Base-by-base conservation (phyloP, 2,113 vertebrate genomes). In the Columbina picui region DNA sequence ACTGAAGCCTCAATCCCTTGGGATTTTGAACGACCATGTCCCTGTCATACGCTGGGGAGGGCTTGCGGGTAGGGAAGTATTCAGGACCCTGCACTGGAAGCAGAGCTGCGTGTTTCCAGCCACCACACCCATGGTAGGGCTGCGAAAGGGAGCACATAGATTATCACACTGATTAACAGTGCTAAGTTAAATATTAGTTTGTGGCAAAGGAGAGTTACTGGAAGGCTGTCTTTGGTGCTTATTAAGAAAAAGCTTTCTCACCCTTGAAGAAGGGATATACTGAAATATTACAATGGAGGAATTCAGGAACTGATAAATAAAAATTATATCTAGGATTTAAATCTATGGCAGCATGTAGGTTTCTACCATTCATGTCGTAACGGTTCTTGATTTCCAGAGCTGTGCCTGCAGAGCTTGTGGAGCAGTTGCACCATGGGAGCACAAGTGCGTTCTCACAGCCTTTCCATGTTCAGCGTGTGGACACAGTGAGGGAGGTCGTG, bases 391-490 rank as follows among this genome's bases (percentile, higher is more conserved):
- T 56, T 84, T 59, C 18, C 65, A 55, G 70, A 45, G 26, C 18
- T 70, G 23, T 50, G 29, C 27, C 38, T n/a, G 26, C n/a, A 55
- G 79, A 8, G 36, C 32, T n/a, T 0, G 0, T 8, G 39, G 30
- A 32, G 64, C 64, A 30, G 55, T 18, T 1, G 0, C 25, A 32
- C 3, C 0, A 0, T n/a, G 53, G 6, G 41, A 79, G 50, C 67
- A 68, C 22, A 10, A 21, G 49, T 8, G 30, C 68, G 29, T 5
- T n/a, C 34, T 21, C 23, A 3, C 4, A 0, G 0, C 32, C 21
- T 69, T 16, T 11, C 21, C 2, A 0, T 3, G 9, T 17, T 50
- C 43, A 1, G 25, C 25, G 34, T 55, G 30, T 0, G 4, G 41
- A 4, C 34, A 7, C 4, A 9, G 26, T 0, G 82, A 50, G 43